Conservation (phyloP, 2,797 vertebrate species). For the Emys orbicularis region DNA sequence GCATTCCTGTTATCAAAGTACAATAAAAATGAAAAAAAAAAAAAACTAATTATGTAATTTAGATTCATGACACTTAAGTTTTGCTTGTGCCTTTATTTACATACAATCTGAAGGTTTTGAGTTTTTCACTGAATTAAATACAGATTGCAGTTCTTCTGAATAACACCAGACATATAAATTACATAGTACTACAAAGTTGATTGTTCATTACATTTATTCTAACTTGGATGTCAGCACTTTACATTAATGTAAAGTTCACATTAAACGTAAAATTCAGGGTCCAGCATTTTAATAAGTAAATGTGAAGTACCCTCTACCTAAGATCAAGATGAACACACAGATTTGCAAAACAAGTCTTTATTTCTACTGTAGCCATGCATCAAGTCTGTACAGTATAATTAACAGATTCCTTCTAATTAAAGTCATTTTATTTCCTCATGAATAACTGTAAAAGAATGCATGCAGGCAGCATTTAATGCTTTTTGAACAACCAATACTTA, state of each 20-base stretch:
- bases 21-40: background rate
- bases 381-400: constrained; percentile 5
- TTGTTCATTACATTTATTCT: background rate
- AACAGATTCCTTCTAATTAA: constrained; percentile 46
- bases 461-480: background rate
- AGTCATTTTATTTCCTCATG: constrained; percentile 22
- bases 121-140: background rate
- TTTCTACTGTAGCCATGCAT: background rate
- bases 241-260: background rate
- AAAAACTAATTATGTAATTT: background rate
- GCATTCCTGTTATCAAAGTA: background rate
- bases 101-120: background rate
- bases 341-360: constrained; percentile 8
- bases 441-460: constrained; percentile 31
- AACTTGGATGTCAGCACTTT: background rate
- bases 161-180: background rate
- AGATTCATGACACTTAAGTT: background rate
- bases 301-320: background rate
- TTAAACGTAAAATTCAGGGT: background rate
- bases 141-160: background rate
- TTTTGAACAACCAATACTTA: constrained; percentile 29
- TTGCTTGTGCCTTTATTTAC: background rate
- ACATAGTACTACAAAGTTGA: background rate
- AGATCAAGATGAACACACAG: background rate
- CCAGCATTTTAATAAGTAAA: background rate